Evolutionary conservation across 2,888 invertebrate species (phyloP).

Genomic region (Stomorhina lunata): DNA sequence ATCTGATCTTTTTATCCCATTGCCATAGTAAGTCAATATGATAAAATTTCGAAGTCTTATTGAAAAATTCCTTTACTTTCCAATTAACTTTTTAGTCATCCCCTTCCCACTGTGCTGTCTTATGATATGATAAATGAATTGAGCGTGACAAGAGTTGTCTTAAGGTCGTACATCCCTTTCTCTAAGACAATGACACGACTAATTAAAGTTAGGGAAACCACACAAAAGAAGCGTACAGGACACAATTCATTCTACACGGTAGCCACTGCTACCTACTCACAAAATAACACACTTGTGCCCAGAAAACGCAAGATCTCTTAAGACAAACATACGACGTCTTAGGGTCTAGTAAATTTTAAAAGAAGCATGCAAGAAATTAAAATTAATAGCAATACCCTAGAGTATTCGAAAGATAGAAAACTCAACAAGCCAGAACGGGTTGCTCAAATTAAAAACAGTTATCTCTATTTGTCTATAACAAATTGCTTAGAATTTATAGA

Average conservation of each 20-base stretch:
- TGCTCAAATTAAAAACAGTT: too few species aligned
- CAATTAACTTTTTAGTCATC: too few species aligned
- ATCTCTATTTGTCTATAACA: too few species aligned
- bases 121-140: constrained; percentile 55
- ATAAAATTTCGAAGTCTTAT: too few species aligned
- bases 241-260: constrained; percentile 28
- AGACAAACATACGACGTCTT: constrained; percentile 28
- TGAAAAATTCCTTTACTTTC: too few species aligned
- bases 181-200: constrained; percentile 50
- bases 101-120: constrained; percentile 1
- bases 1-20: too few species aligned
- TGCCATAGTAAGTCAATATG: too few species aligned
- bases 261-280: constrained; percentile 16
- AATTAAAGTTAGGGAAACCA: constrained; percentile 58
- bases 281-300: constrained; percentile 43
- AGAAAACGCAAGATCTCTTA: constrained; percentile 26
- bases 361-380: constrained; percentile 2
- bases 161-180: constrained; percentile 17
- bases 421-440: too few species aligned
- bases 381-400: too few species aligned
- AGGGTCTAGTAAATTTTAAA: constrained; percentile 19
- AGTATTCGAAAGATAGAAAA: too few species aligned
- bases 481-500: too few species aligned
- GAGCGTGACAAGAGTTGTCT: constrained; percentile 29
- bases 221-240: constrained; percentile 34